Evolutionary conservation across 2,888 invertebrate species (phyloP).

Genomic region (Peribatodes rhomboidaria): DNA sequence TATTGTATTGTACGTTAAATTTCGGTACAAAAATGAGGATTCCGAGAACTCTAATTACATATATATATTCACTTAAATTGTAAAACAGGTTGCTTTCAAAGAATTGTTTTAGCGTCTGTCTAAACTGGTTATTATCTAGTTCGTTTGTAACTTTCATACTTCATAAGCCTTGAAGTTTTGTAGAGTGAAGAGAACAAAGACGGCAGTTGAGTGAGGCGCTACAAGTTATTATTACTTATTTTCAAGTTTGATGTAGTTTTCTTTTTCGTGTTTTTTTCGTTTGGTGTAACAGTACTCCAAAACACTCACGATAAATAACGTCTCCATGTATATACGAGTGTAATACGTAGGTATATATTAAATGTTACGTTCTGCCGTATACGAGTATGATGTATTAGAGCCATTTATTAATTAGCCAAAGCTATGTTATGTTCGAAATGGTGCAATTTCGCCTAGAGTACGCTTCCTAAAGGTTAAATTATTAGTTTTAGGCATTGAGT

Average conservation of each 20-base stretch:
- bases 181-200: no score
- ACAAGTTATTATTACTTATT: no score
- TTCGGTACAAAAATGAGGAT: no score
- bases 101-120: no score
- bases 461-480: constrained; percentile 23
- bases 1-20: no score
- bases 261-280: neutral
- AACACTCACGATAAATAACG: constrained; percentile 31
- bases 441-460: constrained; percentile 32
- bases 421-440: constrained; percentile 33
- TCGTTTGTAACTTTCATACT: no score
- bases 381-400: constrained; percentile 49
- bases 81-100: no score
- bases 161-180: no score
- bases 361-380: constrained; percentile 42
- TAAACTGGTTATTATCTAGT: no score
- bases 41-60: no score
- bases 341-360: constrained; percentile 47
- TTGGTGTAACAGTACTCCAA: neutral
- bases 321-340: constrained; percentile 41
- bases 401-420: constrained; percentile 54
- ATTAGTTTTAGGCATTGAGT: constrained; percentile 8
- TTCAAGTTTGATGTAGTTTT: neutral
- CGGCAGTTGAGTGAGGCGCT: no score
- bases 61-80: no score